Evolutionary conservation across 2,888 invertebrate species (phyloP).

Genomic region (Drosophila hamatofila): DNA sequence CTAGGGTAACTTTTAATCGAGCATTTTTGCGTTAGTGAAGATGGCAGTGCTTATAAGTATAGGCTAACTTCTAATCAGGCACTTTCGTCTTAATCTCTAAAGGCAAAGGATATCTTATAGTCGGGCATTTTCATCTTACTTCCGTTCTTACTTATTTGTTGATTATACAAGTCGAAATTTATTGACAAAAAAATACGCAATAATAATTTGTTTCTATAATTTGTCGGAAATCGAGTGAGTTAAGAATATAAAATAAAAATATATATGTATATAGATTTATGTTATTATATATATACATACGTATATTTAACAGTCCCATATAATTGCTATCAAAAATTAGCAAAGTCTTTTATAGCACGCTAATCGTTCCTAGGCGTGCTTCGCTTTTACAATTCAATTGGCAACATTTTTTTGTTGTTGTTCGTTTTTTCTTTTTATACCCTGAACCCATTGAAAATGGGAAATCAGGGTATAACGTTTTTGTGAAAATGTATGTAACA

Average conservation of each 20-base stretch:
- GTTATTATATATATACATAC: neutral
- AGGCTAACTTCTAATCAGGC: neutral
- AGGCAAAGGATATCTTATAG: neutral
- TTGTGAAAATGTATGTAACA: no score
- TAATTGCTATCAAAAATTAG: conserved; percentile 21
- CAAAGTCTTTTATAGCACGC: conserved; percentile 37
- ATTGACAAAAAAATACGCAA: neutral
- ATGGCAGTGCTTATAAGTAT: neutral
- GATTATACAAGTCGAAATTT: neutral
- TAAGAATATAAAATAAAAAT: neutral
- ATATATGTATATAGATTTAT: neutral
- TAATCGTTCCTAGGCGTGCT: conserved; percentile 31
- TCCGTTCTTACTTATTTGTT: neutral
- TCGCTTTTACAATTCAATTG: conserved; percentile 53
- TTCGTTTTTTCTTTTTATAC: no score
- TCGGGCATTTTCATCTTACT: neutral
- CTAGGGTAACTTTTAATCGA: neutral
- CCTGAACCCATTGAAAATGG: no score
- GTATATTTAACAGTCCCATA: neutral
- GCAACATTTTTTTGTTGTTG: conserved; percentile 27
- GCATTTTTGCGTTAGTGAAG: neutral
- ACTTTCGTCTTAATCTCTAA: neutral
- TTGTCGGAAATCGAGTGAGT: neutral
- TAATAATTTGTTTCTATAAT: neutral
- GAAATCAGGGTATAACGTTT: no score